phyloP scores from a whole-genome alignment of 2,113 vertebrate species.

The Hucho hucho region DNA sequence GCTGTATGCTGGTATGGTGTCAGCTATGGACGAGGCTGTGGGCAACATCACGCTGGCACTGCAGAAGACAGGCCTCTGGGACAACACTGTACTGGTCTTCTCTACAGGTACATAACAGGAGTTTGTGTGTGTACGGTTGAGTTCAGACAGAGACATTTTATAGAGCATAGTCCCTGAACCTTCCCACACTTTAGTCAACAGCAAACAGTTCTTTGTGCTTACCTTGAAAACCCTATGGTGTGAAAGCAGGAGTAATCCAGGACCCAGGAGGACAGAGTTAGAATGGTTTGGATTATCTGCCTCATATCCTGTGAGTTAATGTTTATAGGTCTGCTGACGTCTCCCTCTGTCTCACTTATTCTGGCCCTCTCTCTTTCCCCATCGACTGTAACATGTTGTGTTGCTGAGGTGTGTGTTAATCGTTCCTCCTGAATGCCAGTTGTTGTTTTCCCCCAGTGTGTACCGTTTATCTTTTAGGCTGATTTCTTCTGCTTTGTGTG shows the following conservation, averaged over 20 bases:
- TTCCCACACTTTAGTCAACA: background rate
- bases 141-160: too few relatives aligned
- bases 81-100: constrained; percentile 89
- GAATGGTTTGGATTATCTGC: background rate
- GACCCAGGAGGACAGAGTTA: background rate
- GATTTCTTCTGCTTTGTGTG: too few relatives aligned
- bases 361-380: background rate
- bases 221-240: background rate
- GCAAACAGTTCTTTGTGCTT: background rate
- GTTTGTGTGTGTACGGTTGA: too few relatives aligned
- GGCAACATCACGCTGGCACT: constrained; percentile 88
- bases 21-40: constrained; percentile 92
- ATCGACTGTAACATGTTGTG: background rate
- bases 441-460: background rate
- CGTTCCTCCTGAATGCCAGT: background rate
- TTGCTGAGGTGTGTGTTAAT: background rate
- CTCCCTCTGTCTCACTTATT: background rate
- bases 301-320: background rate
- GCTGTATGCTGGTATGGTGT: constrained; percentile 89
- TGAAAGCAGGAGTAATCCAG: background rate
- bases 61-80: constrained; percentile 80
- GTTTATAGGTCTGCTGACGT: background rate
- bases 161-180: background rate
- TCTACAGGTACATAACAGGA: constrained; percentile 82
- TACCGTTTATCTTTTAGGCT: background rate